A percentile compares a stretch with the other conserved stretches of the same genome.
Conservation (phyloP, 2,888 invertebrate genomes). For the Conops quadrifasciatus region DNA sequence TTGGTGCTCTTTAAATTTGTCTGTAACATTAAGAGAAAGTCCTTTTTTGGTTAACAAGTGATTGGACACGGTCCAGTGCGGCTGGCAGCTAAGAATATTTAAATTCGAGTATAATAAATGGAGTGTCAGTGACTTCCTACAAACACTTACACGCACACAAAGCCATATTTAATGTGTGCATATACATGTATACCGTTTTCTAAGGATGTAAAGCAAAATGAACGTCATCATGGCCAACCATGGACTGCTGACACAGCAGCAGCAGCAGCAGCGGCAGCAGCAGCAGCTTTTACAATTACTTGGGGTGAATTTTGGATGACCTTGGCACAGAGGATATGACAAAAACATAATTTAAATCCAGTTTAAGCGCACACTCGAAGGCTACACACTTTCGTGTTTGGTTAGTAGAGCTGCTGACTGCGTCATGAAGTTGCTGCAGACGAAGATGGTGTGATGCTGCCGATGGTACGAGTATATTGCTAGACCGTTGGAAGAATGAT, state of each 20-base stretch:
- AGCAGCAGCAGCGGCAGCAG: neutral
- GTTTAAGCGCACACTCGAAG: slow-evolving; percentile 33
- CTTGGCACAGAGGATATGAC: slow-evolving; percentile 60
- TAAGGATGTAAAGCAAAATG: neutral
- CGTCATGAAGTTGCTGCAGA: no score
- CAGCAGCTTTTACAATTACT: slow-evolving; percentile 37
- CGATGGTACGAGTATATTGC: neutral
- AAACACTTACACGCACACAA: no score
- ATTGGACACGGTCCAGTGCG: slow-evolving; percentile 23
- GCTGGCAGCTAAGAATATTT: slow-evolving; percentile 9
- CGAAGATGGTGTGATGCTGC: neutral
- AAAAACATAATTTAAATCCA: slow-evolving; percentile 59
- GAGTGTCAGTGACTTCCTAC: slow-evolving; percentile 25
- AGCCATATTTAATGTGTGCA: no score
- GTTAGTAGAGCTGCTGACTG: no score
- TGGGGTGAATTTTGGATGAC: slow-evolving; percentile 66
- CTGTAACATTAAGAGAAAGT: no score
- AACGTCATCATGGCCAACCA: slow-evolving; percentile 1
- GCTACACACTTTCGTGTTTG: neutral
- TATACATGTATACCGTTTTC: no score
- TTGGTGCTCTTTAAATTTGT: no score
- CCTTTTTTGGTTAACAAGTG: slow-evolving; percentile 29
- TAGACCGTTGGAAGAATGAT: no score
- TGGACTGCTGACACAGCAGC: neutral
- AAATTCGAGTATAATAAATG: slow-evolving; percentile 29